Percentiles rank a stretch among this genome's conserved stretches.
phyloP scores from a whole-genome alignment of 2,888 invertebrate genomes.

The Dioctria rufipes region DNA sequence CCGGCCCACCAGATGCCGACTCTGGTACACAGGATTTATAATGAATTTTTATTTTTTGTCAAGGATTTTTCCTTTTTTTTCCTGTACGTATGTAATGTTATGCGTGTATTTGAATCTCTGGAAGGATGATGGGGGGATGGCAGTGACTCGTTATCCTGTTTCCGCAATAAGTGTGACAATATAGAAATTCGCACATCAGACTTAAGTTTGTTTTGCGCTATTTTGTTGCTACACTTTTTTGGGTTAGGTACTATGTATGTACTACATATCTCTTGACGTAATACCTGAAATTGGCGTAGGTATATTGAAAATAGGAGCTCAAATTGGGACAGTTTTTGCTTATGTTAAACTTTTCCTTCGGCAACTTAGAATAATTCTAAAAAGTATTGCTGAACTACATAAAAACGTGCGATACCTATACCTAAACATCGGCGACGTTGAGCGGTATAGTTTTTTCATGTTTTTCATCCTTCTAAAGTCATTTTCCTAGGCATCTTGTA shows the following conservation, averaged over 20 bases:
- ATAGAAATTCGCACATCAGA: slow-evolving; percentile 31
- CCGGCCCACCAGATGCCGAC: too few relatives aligned
- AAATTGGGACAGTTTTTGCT: slow-evolving; percentile 53
- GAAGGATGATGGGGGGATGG: neutral
- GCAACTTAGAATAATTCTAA: slow-evolving; percentile 6
- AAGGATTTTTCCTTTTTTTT: slow-evolving; percentile 27
- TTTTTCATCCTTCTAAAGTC: neutral
- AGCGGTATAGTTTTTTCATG: neutral
- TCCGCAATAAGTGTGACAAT: slow-evolving; percentile 20
- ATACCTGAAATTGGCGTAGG: neutral
- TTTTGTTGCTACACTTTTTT: slow-evolving; percentile 9
- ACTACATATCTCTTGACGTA: neutral
- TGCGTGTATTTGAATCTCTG: slow-evolving; percentile 13
- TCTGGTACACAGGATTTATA: slow-evolving; percentile 6
- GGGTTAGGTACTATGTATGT: neutral
- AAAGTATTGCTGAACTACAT: slow-evolving; percentile 39
- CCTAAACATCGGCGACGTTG: too few relatives aligned
- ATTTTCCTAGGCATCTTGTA: neutral
- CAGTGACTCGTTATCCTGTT: slow-evolving; percentile 28
- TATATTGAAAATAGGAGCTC: slow-evolving; percentile 25
- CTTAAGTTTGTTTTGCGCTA: neutral
- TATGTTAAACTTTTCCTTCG: slow-evolving; percentile 31
- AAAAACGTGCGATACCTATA: slow-evolving; percentile 14
- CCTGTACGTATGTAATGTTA: slow-evolving; percentile 2
- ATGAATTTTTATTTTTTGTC: slow-evolving; percentile 24